Evolutionary conservation across 2,888 invertebrate genomes (phyloP), one percentile per base, ranked within the genome.

Genomic region (Stenotaenia linearis): DNA sequence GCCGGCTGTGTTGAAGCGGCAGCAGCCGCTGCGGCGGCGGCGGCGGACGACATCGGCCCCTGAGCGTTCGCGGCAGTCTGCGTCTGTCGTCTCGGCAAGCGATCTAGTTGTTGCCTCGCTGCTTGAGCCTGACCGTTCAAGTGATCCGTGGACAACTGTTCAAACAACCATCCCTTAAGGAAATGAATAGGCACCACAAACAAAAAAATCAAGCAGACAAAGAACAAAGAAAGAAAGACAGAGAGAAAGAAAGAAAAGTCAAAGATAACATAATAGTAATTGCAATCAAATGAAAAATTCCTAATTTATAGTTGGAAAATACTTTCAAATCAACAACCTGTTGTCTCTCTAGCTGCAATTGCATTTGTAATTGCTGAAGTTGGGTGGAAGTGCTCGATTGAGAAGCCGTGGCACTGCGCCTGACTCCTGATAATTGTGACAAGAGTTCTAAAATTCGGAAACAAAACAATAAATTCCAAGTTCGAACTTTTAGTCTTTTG

Each of bases 331-430:
- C n/a, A 9, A 45, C 15, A 74, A 93, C 95, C 90, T 96, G 93
- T 88, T 96, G 93, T 84, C 95, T 89, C 87, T 95, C 95, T 82
- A 95, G 89, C 87, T 96, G 96, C 85, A 95, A 89, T 88, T 97
- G 97, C 95, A 97, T 96, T 89, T 97, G 96, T 84, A 97, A 89
- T 86, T 97, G 96, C 86, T 96, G 96, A 86, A 97, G 89, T 87
- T 94, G 94, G 83, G 92, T 92, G 83, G 93, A 92, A 86, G 89
- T 89, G 77, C 87, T 89, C 82, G 88, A 85, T 84, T 88, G 89
- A 82, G 83, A 80, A 45, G 82, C 80, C 21, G 86, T 85, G n/a
- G 84, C 83, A 56, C 86, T 83, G 80, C 95, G 92, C 85, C 97
- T 90, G 83, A 96, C 97, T 84, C 96, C 96, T 78, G 97, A 96